Evolutionary conservation across 1,140 invertebrate genomes (phyloP).

Genomic region (Ladona fulva): DNA sequence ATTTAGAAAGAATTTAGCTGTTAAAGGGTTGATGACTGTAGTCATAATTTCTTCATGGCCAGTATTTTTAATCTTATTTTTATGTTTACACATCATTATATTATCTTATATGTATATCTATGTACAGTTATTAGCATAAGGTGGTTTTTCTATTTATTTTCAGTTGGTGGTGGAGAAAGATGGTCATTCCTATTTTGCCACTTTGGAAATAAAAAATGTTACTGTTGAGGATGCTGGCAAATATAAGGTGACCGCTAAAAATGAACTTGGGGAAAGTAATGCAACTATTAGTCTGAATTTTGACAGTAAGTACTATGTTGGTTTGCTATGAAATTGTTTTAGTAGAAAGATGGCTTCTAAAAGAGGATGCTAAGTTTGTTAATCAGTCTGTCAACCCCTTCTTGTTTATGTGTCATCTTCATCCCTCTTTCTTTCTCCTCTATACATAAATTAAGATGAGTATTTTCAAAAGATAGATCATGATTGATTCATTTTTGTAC

Average conservation of each 20-base stretch:
- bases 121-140: background rate
- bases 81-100: too few relatives aligned
- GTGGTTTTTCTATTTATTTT: constrained; percentile 27
- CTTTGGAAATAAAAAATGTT: constrained; percentile 85
- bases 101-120: too few relatives aligned
- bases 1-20: too few relatives aligned
- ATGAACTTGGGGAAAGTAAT: constrained; percentile 92
- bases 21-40: too few relatives aligned
- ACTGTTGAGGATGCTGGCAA: constrained; percentile 95
- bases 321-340: background rate
- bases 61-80: too few relatives aligned
- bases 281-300: constrained; percentile 94
- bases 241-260: constrained; percentile 93
- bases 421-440: background rate
- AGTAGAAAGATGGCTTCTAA: constrained; percentile 16
- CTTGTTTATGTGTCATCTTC: background rate
- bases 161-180: constrained; percentile 82
- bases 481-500: too few relatives aligned
- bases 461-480: too few relatives aligned
- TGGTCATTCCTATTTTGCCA: constrained; percentile 85
- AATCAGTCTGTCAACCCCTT: background rate
- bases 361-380: constrained; percentile 10
- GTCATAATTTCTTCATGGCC: too few relatives aligned
- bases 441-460: too few relatives aligned
- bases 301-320: constrained; percentile 76